phyloP scores from a whole-genome alignment of 2,797 vertebrate genomes.

The Pipistrellus kuhlii region DNA sequence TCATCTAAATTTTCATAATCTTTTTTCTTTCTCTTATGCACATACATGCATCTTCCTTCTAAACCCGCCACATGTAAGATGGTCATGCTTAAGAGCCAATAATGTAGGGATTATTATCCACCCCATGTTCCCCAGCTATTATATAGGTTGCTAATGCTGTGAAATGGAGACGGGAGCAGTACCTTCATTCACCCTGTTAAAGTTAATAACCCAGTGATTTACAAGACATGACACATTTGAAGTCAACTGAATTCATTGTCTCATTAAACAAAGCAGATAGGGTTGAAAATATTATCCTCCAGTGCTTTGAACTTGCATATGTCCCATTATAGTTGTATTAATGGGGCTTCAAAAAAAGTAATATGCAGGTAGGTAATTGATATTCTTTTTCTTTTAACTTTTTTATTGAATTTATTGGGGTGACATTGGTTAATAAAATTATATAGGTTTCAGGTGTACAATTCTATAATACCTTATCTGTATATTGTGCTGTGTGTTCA shows the following conservation, averaged over 20 bases:
- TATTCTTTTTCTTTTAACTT: background rate
- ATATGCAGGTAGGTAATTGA: conserved; percentile 29
- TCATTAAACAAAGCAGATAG: conserved; percentile 79
- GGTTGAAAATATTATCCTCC: conserved; percentile 62
- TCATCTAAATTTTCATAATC: conserved; percentile 6
- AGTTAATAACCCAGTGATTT: conserved; percentile 82
- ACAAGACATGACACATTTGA: conserved; percentile 72
- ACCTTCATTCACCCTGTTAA: conserved; percentile 74
- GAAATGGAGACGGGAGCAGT: conserved; percentile 65
- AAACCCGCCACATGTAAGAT: conserved; percentile 5
- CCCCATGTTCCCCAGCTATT: background rate
- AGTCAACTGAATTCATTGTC: conserved; percentile 78
- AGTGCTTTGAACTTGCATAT: conserved; percentile 69
- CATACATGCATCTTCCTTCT: background rate
- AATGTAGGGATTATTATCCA: conserved; percentile 59
- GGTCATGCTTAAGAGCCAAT: conserved; percentile 43
- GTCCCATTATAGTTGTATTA: conserved; percentile 62
- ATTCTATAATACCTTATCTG: background rate
- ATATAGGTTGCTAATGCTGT: conserved; percentile 52
- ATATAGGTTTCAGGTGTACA: background rate
- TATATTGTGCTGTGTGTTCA: background rate
- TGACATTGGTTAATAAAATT: background rate
- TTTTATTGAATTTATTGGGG: background rate
- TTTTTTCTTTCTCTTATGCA: background rate
- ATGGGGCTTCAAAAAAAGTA: conserved; percentile 48